Base-by-base conservation (phyloP, 2,888 invertebrate species). In the Creontiades dilutus region DNA sequence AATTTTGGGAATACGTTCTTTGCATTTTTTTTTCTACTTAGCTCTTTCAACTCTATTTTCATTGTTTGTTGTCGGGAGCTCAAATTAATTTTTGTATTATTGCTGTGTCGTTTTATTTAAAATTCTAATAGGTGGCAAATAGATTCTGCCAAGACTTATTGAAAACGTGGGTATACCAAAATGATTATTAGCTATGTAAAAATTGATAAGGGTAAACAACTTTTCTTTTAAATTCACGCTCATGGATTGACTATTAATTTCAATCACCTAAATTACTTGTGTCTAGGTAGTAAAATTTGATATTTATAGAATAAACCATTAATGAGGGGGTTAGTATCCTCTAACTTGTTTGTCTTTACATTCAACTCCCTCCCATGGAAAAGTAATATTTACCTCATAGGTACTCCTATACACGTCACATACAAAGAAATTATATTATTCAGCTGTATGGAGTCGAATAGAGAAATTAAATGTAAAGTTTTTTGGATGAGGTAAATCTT, bases 151-250 rank as follows among this genome's bases (percentile, higher is more conserved):
- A 23, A 68, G 68, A 68, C 68, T 68, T 68, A 68, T 68, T 68
- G 27, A 68, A 68, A 68, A 68, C 68, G 19, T 68, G 68, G 12
- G 68, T 68, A 68, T 68, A 68, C 68, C 23, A 68, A 68, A 9
- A 23, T 68, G 27, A 68, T 68, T 23, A 27, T 68, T 68, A 68
- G 68, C 23, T 68, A 5, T 68, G n/a, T 68, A 23, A 37, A 37
- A 57, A 23, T 19, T 68, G 68, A 68, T 68, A 68, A 68, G 68
- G 68, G 68, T 68, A 68, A 68, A 68, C 68, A 68, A 68, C 0
- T 68, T 68, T 23, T 68, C 68, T 68, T 68, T 23, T 68, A 3
- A 19, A 19, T 9, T 23, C 68, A 68, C 3, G 23, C 23, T 12
- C 23, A 23, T 23, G 68, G 23, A 19, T 68, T 68, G 12, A 27